A percentile compares a stretch with the other conserved stretches of the same genome.
Evolutionary conservation across 2,113 vertebrate genomes (phyloP).

Genomic region (Rhizomys pruinosus): DNA sequence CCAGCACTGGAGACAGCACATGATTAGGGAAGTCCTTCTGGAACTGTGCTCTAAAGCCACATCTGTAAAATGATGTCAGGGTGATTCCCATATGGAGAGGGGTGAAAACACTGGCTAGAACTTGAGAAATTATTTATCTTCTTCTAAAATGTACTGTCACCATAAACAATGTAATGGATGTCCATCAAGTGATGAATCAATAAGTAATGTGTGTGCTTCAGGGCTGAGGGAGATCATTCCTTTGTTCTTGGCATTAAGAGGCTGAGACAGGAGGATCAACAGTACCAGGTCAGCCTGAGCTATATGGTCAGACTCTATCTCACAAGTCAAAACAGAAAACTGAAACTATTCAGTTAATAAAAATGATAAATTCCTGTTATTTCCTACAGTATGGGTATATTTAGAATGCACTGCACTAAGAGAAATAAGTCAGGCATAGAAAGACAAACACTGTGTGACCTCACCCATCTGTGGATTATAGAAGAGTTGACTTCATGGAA

Average conservation of each 20-base stretch:
- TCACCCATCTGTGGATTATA: not conserved
- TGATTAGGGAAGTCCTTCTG: not conserved
- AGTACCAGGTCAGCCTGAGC: too few relatives aligned
- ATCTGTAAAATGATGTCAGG: not conserved
- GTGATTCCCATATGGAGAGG: not conserved
- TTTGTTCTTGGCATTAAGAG: not conserved
- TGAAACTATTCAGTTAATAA: too few relatives aligned
- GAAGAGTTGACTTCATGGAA: not conserved
- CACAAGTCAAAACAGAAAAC: not conserved
- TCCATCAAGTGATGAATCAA: too few relatives aligned
- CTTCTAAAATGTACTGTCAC: not conserved
- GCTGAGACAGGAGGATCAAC: not conserved
- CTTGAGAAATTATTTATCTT: not conserved
- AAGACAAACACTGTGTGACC: not conserved
- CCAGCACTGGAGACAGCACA: not conserved
- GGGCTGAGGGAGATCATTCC: not conserved
- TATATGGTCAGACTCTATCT: not conserved
- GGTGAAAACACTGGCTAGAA: too few relatives aligned
- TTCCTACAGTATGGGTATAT: too few relatives aligned
- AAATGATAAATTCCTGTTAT: not conserved
- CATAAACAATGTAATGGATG: too few relatives aligned
- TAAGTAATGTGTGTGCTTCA: too few relatives aligned
- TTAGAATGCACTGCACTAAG: not conserved
- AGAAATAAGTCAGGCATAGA: not conserved
- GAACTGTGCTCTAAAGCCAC: not conserved